Conservation (phyloP, 2,113 vertebrate species). For the Montifringilla adamsi region DNA sequence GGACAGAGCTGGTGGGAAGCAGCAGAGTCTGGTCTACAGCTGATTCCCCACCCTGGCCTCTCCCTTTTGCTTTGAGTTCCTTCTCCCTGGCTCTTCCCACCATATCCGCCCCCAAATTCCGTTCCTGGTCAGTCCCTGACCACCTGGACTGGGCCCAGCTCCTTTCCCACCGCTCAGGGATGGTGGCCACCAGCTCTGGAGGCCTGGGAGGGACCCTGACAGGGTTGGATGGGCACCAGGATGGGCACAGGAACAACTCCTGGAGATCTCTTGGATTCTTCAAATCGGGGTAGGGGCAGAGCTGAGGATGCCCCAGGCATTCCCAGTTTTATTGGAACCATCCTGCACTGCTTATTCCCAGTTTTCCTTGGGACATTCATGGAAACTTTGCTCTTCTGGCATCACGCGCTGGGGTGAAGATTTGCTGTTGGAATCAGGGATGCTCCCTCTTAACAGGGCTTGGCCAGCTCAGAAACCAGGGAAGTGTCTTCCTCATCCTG, state of each 20-base stretch:
- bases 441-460: not conserved
- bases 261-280: not conserved
- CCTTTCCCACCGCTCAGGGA: not conserved
- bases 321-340: not conserved
- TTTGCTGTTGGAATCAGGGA: not conserved
- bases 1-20: not conserved
- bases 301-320: not conserved
- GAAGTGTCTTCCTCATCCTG: not conserved
- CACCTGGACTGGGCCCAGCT: not conserved
- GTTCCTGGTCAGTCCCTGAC: not conserved
- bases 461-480: not conserved
- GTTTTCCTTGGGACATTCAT: not conserved
- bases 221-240: not conserved
- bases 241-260: not conserved
- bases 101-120: not conserved
- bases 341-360: not conserved
- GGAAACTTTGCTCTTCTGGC: rapidly evolving
- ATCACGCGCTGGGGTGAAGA: rapidly evolving
- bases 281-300: not conserved
- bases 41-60: not conserved
- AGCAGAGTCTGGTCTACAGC: not conserved
- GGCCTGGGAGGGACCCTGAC: rapidly evolving
- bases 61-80: not conserved
- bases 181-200: not conserved
- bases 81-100: not conserved